Percentiles rank a stretch among this genome's conserved stretches.
phyloP scores from a whole-genome alignment of 2,888 invertebrate genomes.

The Aphodius sticticus region DNA sequence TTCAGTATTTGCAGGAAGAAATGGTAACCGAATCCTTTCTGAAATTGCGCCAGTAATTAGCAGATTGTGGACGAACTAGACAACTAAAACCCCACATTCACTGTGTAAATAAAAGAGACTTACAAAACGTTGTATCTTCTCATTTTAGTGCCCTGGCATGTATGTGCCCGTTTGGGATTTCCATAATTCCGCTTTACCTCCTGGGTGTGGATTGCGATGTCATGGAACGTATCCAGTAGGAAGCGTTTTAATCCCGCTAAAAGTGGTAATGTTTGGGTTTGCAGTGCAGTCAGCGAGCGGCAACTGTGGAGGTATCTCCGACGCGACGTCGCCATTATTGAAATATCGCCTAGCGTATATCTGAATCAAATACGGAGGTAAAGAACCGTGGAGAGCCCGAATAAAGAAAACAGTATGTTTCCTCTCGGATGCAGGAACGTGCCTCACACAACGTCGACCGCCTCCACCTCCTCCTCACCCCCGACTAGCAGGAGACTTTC shows the following conservation, averaged over 20 bases:
- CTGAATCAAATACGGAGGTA: slow-evolving; percentile 39
- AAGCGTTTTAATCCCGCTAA: slow-evolving; percentile 41
- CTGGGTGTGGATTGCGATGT: not conserved
- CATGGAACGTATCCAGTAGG: slow-evolving; percentile 14
- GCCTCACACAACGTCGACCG: slow-evolving; percentile 41
- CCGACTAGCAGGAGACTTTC: slow-evolving; percentile 39
- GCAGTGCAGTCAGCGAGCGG: slow-evolving; percentile 20
- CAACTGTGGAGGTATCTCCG: slow-evolving; percentile 27
- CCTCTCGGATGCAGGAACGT: slow-evolving; percentile 21
- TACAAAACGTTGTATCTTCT: not conserved
- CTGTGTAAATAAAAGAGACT: not conserved
- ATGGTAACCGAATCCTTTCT: not conserved
- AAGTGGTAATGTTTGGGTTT: slow-evolving; percentile 39
- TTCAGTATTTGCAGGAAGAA: not conserved
- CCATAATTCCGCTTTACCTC: not conserved
- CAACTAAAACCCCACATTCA: not conserved
- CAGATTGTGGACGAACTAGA: not conserved
- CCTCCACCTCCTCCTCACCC: not conserved
- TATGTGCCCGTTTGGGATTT: not conserved
- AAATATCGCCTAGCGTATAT: slow-evolving; percentile 41
- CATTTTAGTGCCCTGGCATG: not conserved
- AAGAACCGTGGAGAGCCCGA: slow-evolving; percentile 25
- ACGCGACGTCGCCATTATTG: slow-evolving; percentile 37
- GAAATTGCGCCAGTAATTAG: not conserved
- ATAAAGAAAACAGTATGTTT: slow-evolving; percentile 22